These are phyloP conservation scores for Cecropterus lyciades DNA, from an alignment of 1,140 invertebrate species.

Conservation along the genomic window DNA sequence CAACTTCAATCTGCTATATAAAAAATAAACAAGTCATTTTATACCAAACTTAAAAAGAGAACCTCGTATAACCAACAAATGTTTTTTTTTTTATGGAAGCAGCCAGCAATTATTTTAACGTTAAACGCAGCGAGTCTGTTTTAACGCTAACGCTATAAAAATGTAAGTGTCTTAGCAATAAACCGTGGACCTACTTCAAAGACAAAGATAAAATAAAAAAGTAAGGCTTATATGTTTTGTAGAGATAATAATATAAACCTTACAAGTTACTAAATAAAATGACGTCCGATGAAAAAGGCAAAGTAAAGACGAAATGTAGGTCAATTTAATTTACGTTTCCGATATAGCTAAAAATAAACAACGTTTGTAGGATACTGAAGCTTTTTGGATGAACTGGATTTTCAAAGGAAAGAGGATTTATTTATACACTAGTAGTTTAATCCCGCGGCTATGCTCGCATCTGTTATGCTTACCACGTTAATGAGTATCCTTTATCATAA, in stretches of 20 bases:
- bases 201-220: neutral
- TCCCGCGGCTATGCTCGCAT: too few relatives aligned
- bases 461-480: too few relatives aligned
- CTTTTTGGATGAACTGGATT: too few relatives aligned
- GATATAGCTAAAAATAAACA: neutral
- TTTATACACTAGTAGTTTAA: too few relatives aligned
- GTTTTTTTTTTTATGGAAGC: slow-evolving; percentile 3
- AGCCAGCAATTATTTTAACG: neutral
- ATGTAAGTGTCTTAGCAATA: neutral
- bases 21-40: neutral
- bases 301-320: neutral
- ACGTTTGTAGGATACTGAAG: neutral
- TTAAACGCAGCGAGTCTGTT: neutral
- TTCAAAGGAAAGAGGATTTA: too few relatives aligned
- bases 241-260: neutral
- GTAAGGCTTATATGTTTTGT: neutral
- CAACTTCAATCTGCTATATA: too few relatives aligned
- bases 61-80: neutral
- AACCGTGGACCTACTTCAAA: neutral
- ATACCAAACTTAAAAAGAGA: neutral
- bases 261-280: slow-evolving; percentile 1
- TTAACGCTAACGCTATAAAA: slow-evolving; percentile 2
- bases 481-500: too few relatives aligned
- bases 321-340: slow-evolving; percentile 1
- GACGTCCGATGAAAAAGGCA: neutral